A percentile compares a stretch with the other conserved stretches of the same genome.
Conservation (phyloP, 2,888 invertebrate species). For the Leptinotarsa tumamoca region DNA sequence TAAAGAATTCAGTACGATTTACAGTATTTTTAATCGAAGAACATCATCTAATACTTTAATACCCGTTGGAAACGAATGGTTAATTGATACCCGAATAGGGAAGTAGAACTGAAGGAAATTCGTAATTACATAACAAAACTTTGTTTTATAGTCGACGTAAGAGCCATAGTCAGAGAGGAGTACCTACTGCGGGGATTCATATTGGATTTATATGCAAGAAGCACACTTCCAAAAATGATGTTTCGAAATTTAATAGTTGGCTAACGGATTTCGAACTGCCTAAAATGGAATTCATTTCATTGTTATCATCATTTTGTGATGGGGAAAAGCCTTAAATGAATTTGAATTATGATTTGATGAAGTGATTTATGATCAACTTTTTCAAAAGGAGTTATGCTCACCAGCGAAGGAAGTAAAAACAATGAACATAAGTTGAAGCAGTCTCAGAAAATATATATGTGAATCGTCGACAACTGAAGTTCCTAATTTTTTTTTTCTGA, state of each 20-base stretch:
- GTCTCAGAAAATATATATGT: too few relatives aligned
- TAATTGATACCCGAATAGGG: constrained; percentile 34
- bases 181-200: background rate
- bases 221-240: background rate
- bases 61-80: constrained; percentile 36
- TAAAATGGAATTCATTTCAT: too few relatives aligned
- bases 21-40: background rate
- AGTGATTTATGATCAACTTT: too few relatives aligned
- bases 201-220: background rate
- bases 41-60: background rate
- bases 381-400: too few relatives aligned
- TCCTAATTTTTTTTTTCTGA: too few relatives aligned
- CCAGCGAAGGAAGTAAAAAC: too few relatives aligned
- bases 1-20: background rate
- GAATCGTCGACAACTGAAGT: too few relatives aligned
- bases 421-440: too few relatives aligned
- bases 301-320: too few relatives aligned
- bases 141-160: background rate
- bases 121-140: constrained; percentile 12
- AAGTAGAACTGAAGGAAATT: constrained; percentile 23
- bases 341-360: too few relatives aligned
- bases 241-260: background rate
- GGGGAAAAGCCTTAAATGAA: too few relatives aligned
- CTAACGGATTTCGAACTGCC: too few relatives aligned
- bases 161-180: background rate